Percentiles rank a stretch among this genome's conserved stretches.
phyloP scores from a whole-genome alignment of 2,888 invertebrate species.

The Nipponacmea schrenckii region DNA sequence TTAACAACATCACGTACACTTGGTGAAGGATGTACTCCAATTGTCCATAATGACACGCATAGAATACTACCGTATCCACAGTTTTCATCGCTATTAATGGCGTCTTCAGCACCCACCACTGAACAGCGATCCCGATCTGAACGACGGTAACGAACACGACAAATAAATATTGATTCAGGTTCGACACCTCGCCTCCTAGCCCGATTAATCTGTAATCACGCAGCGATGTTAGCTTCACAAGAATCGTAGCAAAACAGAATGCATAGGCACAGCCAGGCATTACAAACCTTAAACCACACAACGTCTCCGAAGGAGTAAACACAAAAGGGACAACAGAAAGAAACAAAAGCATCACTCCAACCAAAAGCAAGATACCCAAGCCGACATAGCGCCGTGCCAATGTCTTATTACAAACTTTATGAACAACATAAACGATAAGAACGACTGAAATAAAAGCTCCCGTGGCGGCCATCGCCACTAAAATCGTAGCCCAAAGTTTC shows the following conservation, averaged over 20 bases:
- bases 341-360: conserved; percentile 66
- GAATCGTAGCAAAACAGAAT: conserved; percentile 86
- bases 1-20: conserved; percentile 83
- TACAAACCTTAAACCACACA: conserved; percentile 68
- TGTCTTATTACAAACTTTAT: conserved; percentile 73
- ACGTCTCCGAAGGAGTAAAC: conserved; percentile 63
- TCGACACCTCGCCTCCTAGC: conserved; percentile 83
- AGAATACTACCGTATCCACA: conserved; percentile 16
- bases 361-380: conserved; percentile 68
- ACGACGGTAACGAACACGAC: conserved; percentile 90
- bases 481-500: conserved; percentile 85
- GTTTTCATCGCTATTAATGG: conserved; percentile 38
- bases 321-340: conserved; percentile 67
- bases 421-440: conserved; percentile 86
- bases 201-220: conserved; percentile 83
- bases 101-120: conserved; percentile 63
- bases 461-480: conserved; percentile 83
- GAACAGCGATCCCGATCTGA: conserved; percentile 64
- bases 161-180: conserved; percentile 81
- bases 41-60: conserved; percentile 50
- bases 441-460: conserved; percentile 85
- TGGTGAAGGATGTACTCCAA: conserved; percentile 75
- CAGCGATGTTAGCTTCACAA: conserved; percentile 92
- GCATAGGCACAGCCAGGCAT: conserved; percentile 72
- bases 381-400: conserved; percentile 48